phyloP scores from a whole-genome alignment of 2,888 invertebrate genomes.

The Aromia moschata region DNA sequence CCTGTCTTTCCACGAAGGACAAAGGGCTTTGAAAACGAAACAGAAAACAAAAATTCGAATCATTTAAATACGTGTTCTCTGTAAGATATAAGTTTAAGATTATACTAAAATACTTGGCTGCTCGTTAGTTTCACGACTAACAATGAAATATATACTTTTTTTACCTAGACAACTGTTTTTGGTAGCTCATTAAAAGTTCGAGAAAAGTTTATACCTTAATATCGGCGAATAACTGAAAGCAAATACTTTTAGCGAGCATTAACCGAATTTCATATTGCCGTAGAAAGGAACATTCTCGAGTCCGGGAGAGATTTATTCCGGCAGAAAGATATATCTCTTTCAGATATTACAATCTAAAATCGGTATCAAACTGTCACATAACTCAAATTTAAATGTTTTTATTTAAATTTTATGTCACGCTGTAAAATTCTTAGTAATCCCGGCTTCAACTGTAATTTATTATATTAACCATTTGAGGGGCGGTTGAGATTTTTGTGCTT shows the following conservation, averaged over 20 bases:
- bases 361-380: conserved; percentile 35
- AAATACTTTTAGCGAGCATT: conserved; percentile 32
- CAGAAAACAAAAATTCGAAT: too few species aligned
- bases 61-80: too few species aligned
- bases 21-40: too few species aligned
- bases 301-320: conserved; percentile 27
- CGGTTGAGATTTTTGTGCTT: conserved; percentile 9
- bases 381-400: conserved; percentile 36
- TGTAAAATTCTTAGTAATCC: conserved; percentile 23
- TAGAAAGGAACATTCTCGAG: conserved; percentile 26
- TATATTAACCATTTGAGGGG: conserved; percentile 19
- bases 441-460: conserved; percentile 16
- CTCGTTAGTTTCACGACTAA: conserved; percentile 34
- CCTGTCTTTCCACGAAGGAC: too few species aligned
- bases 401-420: conserved; percentile 34
- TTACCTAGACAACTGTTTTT: conserved; percentile 30
- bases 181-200: conserved; percentile 42
- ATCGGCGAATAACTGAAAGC: conserved; percentile 30
- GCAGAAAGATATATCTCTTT: conserved; percentile 30
- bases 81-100: too few species aligned
- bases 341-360: conserved; percentile 34
- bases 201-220: conserved; percentile 31
- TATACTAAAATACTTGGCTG: conserved; percentile 19
- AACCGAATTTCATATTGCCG: conserved; percentile 30
- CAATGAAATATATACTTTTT: conserved; percentile 38